Percentiles rank a stretch among this genome's conserved stretches.
phyloP scores from a whole-genome alignment of 2,888 invertebrate genomes.

The Ganaspis brasiliensis region DNA sequence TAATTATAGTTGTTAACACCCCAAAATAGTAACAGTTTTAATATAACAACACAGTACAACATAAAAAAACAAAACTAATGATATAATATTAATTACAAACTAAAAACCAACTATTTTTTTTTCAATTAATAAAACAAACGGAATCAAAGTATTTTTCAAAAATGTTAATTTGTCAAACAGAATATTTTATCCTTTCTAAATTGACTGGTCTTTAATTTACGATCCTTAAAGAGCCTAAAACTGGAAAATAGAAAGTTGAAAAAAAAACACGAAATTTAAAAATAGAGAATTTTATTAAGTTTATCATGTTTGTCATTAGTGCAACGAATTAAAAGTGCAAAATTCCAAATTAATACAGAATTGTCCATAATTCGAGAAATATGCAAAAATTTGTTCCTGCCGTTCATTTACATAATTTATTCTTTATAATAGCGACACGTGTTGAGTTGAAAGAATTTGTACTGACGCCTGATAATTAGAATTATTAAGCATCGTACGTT shows the following conservation, averaged over 20 bases:
- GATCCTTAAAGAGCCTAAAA: neutral
- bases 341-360: neutral
- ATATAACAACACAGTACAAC: no score
- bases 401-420: conserved; percentile 7
- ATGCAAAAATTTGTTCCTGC: neutral
- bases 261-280: neutral
- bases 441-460: conserved; percentile 4
- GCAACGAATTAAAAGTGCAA: neutral
- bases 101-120: neutral
- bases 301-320: neutral
- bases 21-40: no score
- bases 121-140: neutral
- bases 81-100: no score
- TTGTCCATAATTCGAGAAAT: neutral
- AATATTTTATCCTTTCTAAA: neutral
- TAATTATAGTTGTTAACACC: no score
- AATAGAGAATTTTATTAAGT: no score
- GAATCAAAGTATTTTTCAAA: neutral
- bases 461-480: conserved; percentile 3
- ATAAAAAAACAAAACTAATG: no score
- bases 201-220: conserved; percentile 2
- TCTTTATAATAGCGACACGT: neutral
- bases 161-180: neutral
- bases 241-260: conserved; percentile 1
- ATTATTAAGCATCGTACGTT: conserved; percentile 17